Conservation (phyloP, 2,888 invertebrate genomes). For the Drosophila meridiana region DNA sequence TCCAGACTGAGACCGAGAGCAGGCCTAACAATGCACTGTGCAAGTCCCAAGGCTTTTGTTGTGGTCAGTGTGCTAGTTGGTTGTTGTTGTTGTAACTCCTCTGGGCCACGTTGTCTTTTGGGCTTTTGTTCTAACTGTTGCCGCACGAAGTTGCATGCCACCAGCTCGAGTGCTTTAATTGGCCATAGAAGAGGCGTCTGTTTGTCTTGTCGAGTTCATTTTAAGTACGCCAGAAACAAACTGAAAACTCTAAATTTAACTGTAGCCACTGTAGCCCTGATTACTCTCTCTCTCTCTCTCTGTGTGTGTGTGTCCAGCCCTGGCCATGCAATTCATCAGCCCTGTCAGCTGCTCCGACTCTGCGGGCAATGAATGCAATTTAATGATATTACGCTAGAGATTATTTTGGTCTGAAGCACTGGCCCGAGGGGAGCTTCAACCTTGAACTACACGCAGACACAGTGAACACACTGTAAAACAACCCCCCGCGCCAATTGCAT, state of each 20-base stretch:
- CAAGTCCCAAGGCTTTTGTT: slow-evolving; percentile 62
- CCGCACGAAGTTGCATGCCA: slow-evolving; percentile 29
- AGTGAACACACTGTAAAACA: slow-evolving; percentile 39
- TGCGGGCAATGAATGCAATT: slow-evolving; percentile 63
- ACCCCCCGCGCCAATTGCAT: slow-evolving; percentile 73
- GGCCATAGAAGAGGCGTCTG: slow-evolving; percentile 46
- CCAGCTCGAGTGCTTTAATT: slow-evolving; percentile 48
- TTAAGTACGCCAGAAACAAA: slow-evolving; percentile 10
- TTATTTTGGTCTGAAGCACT: slow-evolving; percentile 36
- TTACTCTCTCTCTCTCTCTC: no score
- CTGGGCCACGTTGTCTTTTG: slow-evolving; percentile 52
- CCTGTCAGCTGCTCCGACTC: slow-evolving; percentile 2
- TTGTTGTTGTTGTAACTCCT: slow-evolving; percentile 36
- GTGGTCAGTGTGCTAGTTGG: slow-evolving; percentile 60
- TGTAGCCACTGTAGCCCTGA: slow-evolving; percentile 8
- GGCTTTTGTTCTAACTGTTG: slow-evolving; percentile 70
- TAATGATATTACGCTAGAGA: slow-evolving; percentile 64
- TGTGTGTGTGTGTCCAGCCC: background rate
- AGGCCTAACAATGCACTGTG: slow-evolving; percentile 62
- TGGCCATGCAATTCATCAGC: slow-evolving; percentile 30
- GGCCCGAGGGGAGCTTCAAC: slow-evolving; percentile 44
- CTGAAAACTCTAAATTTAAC: background rate
- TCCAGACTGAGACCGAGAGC: slow-evolving; percentile 15
- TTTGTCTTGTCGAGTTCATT: slow-evolving; percentile 49
- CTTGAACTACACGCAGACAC: slow-evolving; percentile 59